These are phyloP conservation scores for Acromyrmex charruanus DNA, from an alignment of 1,140 invertebrate species.

Conservation along the genomic window DNA sequence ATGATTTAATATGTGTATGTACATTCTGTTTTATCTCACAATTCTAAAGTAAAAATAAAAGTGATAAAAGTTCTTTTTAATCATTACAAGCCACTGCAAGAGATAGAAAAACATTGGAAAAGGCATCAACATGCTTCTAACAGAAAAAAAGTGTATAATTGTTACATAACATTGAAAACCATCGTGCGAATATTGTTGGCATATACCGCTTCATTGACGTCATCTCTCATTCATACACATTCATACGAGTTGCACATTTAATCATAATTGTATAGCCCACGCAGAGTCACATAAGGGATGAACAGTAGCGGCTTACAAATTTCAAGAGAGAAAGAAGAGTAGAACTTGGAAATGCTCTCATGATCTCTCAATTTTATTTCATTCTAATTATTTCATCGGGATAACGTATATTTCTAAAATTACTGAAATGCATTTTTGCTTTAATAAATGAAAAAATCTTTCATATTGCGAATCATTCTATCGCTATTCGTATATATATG, in stretches of 20 bases:
- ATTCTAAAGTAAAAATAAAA: neutral
- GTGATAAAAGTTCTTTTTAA: neutral
- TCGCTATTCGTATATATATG: neutral
- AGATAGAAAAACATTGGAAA: conserved; percentile 6
- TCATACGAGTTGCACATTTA: neutral
- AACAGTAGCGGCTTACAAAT: neutral
- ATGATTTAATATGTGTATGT: no score
- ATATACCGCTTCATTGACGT: conserved; percentile 33
- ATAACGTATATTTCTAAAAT: neutral
- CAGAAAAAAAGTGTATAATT: conserved; percentile 13
- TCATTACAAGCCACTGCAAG: neutral
- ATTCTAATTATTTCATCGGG: conserved; percentile 1
- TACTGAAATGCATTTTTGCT: neutral
- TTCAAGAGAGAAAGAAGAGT: neutral
- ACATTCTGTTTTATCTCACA: neutral
- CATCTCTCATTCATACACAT: conserved; percentile 20
- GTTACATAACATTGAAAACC: conserved; percentile 9
- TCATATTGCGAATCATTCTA: conserved; percentile 8
- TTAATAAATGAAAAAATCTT: conserved; percentile 26
- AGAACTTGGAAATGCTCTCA: neutral
- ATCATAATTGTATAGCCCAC: conserved; percentile 9
- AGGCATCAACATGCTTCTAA: neutral
- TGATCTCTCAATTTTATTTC: neutral
- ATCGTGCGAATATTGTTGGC: neutral
- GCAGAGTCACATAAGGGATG: neutral